phyloP scores from a whole-genome alignment of 2,113 vertebrate genomes.

The Hemiscyllium ocellatum region DNA sequence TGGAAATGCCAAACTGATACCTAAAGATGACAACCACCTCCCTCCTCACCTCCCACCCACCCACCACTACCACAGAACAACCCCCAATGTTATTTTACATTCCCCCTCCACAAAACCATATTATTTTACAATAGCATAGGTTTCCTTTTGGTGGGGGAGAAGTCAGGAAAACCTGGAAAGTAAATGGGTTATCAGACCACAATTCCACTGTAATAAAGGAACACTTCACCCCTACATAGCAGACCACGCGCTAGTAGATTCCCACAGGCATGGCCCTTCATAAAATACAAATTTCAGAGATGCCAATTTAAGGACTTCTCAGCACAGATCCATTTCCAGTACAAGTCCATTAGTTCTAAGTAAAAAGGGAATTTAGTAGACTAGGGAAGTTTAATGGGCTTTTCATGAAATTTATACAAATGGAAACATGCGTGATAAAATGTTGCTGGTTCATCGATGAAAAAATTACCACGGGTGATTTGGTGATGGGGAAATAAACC shows the following conservation, averaged over 20 bases:
- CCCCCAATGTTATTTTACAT: background rate
- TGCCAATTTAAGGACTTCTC: background rate
- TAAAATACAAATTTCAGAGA: background rate
- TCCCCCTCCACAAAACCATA: no score
- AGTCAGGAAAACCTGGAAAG: background rate
- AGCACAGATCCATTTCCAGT: background rate
- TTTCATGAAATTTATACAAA: no score
- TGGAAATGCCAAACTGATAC: no score
- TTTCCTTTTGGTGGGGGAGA: background rate
- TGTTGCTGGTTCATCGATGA: no score
- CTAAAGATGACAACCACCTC: background rate
- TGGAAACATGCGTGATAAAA: no score
- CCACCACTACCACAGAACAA: background rate
- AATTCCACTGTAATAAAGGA: background rate
- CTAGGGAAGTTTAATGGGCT: no score
- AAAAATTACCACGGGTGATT: no score
- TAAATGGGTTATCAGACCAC: background rate
- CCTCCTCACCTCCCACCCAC: background rate
- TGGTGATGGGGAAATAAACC: no score
- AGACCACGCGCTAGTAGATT: background rate
- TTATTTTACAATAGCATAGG: background rate
- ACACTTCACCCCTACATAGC: background rate
- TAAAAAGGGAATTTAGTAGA: background rate
- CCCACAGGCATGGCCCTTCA: background rate
- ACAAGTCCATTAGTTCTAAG: background rate